A percentile compares a stretch with the other conserved stretches of the same genome.
These are phyloP conservation scores for Hypotaenidia philippensis DNA, from an alignment of 2,797 vertebrate species.

Conservation along the genomic window DNA sequence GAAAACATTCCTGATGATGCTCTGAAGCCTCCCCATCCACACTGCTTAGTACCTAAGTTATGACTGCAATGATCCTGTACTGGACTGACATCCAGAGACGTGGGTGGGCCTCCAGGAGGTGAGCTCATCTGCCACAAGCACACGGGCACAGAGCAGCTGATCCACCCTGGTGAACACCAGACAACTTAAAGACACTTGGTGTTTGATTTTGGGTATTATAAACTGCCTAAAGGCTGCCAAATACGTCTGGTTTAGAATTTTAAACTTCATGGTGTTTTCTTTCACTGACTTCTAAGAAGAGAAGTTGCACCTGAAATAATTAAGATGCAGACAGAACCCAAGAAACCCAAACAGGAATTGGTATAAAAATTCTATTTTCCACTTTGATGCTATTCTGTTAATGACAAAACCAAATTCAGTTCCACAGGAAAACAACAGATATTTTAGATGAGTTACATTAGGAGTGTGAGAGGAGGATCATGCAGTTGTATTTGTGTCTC, in stretches of 20 bases:
- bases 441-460: not conserved
- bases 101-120: not conserved
- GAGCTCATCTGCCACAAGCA: not conserved
- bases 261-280: not conserved
- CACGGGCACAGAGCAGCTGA: not conserved
- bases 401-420: not conserved
- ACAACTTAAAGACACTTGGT: not conserved
- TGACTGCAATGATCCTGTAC: fast-evolving
- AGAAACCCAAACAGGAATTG: not conserved
- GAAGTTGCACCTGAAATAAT: not conserved
- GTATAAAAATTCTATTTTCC: not conserved
- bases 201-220: not conserved
- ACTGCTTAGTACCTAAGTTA: not conserved
- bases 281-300: not conserved
- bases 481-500: not conserved
- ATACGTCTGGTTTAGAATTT: not conserved
- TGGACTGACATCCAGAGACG: not conserved
- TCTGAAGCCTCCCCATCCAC: fast-evolving
- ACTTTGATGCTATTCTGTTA: not conserved
- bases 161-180: not conserved
- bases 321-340: not conserved
- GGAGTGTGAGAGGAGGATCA: not conserved
- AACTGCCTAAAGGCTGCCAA: not conserved
- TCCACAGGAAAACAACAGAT: no score
- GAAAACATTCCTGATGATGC: not conserved